Evolutionary conservation across 2,888 invertebrate species (phyloP).

Genomic region (Eristalis arbustorum): DNA sequence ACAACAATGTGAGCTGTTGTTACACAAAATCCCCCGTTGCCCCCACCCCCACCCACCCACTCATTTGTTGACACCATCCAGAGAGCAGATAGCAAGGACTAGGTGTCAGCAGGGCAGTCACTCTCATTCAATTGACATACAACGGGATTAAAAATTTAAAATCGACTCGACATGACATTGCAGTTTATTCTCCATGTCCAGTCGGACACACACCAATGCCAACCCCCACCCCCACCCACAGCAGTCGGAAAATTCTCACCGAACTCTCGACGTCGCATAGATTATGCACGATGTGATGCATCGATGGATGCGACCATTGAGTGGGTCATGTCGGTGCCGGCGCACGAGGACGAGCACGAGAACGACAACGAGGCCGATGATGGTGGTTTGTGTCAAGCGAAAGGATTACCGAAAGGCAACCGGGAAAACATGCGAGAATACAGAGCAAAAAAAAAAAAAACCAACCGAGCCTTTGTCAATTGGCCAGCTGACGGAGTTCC

Average conservation of each 20-base stretch:
- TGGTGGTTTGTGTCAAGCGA: constrained; percentile 47
- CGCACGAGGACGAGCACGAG: too few species aligned
- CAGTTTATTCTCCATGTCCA: constrained; percentile 72
- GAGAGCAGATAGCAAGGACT: not conserved
- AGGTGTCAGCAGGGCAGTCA: constrained; percentile 47
- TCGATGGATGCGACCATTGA: constrained; percentile 14
- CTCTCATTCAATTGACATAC: constrained; percentile 74
- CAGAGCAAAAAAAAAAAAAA: not conserved
- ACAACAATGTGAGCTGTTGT: constrained; percentile 50
- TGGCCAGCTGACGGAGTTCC: constrained; percentile 60
- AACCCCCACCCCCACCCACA: not conserved
- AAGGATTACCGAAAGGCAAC: constrained; percentile 66
- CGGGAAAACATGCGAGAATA: constrained; percentile 39
- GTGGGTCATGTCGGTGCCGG: not conserved
- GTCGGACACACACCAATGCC: not conserved
- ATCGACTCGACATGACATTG: constrained; percentile 77
- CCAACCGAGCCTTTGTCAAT: constrained; percentile 27
- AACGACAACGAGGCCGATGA: too few species aligned
- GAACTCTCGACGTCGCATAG: constrained; percentile 41
- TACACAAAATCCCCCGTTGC: constrained; percentile 13
- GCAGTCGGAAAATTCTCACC: constrained; percentile 34
- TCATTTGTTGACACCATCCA: too few species aligned
- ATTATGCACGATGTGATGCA: constrained; percentile 66
- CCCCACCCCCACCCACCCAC: not conserved
- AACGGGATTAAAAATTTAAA: constrained; percentile 76